Evolutionary conservation across 2,797 vertebrate genomes (phyloP).

Genomic region (Oreonectes daqikongensis): DNA sequence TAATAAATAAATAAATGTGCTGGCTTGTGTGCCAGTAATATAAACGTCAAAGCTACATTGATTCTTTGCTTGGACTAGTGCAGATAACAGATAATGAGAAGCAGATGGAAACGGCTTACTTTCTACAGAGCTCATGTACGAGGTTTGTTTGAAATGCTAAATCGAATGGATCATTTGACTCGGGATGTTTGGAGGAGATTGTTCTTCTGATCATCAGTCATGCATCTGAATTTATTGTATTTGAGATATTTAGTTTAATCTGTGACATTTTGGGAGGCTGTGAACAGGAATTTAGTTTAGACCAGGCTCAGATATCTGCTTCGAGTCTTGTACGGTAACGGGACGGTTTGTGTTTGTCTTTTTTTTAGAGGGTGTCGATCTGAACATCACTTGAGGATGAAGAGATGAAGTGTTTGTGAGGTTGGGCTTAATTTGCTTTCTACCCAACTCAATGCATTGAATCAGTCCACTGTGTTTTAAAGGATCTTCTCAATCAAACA

Average conservation of each 20-base stretch:
- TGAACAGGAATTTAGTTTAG: background rate
- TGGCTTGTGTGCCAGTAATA: conserved; percentile 40
- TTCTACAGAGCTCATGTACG: background rate
- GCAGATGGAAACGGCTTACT: conserved; percentile 54
- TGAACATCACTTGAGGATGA: background rate
- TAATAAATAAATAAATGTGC: conserved; percentile 49
- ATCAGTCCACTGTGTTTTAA: conserved; percentile 46
- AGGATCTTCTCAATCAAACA: conserved; percentile 26
- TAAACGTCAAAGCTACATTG: conserved; percentile 44
- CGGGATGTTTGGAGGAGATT: conserved; percentile 18
- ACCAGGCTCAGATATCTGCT: background rate
- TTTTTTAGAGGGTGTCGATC: conserved; percentile 5
- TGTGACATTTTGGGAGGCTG: background rate
- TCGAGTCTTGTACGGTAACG: conserved; percentile 7
- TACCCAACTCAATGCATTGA: conserved; percentile 46
- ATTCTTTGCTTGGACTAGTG: conserved; percentile 52
- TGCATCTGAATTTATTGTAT: background rate
- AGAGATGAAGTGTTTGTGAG: no score
- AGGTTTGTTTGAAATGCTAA: conserved; percentile 43
- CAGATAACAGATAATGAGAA: conserved; percentile 54
- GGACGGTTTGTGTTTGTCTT: background rate
- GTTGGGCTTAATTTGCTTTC: conserved; percentile 10
- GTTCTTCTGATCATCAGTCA: background rate
- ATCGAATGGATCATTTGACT: conserved; percentile 39
- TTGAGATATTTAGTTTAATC: background rate